Evolutionary conservation across 1,140 invertebrate species (phyloP), one percentile per base, ranked within the genome.

Genomic region (Aplysia californica): DNA sequence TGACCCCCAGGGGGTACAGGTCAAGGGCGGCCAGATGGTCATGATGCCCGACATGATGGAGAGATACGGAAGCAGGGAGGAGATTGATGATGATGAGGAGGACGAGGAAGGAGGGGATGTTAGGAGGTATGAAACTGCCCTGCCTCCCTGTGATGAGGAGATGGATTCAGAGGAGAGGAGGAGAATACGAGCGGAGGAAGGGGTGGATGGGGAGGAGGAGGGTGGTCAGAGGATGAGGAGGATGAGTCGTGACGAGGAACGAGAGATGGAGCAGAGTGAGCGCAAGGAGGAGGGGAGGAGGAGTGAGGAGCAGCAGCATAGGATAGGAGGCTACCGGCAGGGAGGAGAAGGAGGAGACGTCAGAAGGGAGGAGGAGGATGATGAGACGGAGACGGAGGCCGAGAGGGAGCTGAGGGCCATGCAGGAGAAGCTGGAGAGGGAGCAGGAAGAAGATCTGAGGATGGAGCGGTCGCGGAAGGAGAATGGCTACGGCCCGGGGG

Each of bases 21-120:
- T 72, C 64, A 56, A 74, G 35, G 64, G 44, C 35, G 76, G 76
- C 21, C 72, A 75, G 41, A 76, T 76, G 76, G 64, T 72, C n/a
- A 69, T 44, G 55, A 55, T 56, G 38, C 65, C 77, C 35, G 61
- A 69, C 23, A 18, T 65, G 66, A 59, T 64, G 39, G 76, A 78
- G 4, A 39, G 65, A 15, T 65, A 75, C 23, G 58, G 38, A 33
- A 50, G 15, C 26, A 36, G 67, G 56, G 65, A 74, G 5, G 31
- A 75, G 15, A 10, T 75, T 23, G 50, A 36, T 36, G 77, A 65
- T 26, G n/a, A n/a, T n/a, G n/a, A n/a, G n/a, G 64, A 66, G 21
- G 61, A 64, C n/a, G 68, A 66, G 36, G 69, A 66, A 15, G 64
- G 31, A 21, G 23, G n/a, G 39, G 38, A 55, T 20, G n/a, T 21